A percentile compares a stretch with the other conserved stretches of the same genome.
Conservation (phyloP, 2,888 invertebrate genomes). For the Xiphydria camelus region DNA sequence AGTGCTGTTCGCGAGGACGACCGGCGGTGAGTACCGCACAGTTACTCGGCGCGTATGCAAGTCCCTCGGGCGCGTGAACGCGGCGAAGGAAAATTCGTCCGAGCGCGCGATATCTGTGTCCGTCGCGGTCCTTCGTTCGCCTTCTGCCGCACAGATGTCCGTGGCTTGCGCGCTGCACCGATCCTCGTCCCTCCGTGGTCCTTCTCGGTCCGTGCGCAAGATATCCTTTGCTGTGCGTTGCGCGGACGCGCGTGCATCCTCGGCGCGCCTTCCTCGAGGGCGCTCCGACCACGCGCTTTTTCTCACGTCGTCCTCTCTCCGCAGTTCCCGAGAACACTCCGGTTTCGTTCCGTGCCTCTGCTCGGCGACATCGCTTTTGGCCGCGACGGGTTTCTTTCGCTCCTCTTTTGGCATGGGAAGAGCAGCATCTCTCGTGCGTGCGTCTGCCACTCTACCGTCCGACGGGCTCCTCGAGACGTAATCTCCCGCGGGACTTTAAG, state of each 20-base stretch:
- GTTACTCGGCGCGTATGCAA: constrained; percentile 8
- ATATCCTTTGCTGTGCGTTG: too few relatives aligned
- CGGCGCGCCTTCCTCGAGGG: too few relatives aligned
- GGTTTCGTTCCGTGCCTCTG: neutral
- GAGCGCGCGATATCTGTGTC: constrained; percentile 23
- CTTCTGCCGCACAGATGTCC: constrained; percentile 33
- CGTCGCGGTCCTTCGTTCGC: constrained; percentile 6
- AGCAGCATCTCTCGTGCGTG: too few relatives aligned
- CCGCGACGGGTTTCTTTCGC: neutral
- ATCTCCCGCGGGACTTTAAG: too few relatives aligned
- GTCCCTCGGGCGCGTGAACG: constrained; percentile 2
- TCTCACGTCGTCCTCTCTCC: neutral
- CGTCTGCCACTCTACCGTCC: too few relatives aligned
- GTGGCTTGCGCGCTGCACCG: neutral
- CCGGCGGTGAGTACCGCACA: constrained; percentile 47
- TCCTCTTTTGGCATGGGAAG: too few relatives aligned
- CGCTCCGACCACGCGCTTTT: neutral
- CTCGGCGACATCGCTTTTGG: neutral
- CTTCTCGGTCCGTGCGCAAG: too few relatives aligned
- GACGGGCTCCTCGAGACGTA: too few relatives aligned
- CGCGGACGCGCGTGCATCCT: too few relatives aligned
- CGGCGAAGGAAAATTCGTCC: constrained; percentile 26
- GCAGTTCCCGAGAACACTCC: neutral
- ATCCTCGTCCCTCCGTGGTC: too few relatives aligned
- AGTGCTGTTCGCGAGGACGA: constrained; percentile 42